Conservation (phyloP, 2,113 vertebrate species). For the Micronisus gabar region DNA sequence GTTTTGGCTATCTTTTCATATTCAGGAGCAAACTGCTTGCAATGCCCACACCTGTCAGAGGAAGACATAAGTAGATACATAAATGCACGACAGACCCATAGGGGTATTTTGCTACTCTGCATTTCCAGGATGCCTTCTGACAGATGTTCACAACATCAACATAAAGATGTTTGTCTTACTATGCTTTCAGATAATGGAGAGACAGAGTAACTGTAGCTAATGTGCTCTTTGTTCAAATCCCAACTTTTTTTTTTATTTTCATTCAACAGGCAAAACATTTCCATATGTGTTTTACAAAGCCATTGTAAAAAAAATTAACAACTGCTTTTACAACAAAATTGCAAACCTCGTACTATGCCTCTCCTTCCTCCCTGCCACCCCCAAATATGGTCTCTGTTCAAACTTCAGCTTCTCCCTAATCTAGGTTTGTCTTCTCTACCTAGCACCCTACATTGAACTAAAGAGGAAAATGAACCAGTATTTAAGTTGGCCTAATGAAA, state of each 20-base stretch:
- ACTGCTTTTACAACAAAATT: background rate
- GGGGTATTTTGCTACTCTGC: background rate
- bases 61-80: background rate
- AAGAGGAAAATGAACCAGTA: background rate
- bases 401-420: background rate
- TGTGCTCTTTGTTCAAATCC: background rate
- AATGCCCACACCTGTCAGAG: constrained; percentile 90
- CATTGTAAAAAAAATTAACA: background rate
- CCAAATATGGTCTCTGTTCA: background rate
- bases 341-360: background rate
- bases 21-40: constrained; percentile 93
- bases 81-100: fast-evolving
- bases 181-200: background rate
- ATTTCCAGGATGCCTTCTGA: background rate
- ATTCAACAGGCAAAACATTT: background rate
- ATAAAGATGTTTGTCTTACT: background rate
- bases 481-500: background rate
- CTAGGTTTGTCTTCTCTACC: background rate
- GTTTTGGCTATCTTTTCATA: constrained; percentile 92
- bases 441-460: background rate
- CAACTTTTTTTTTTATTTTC: background rate
- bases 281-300: background rate
- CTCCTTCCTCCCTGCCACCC: background rate
- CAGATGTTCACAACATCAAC: background rate
- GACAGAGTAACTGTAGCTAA: background rate